These are phyloP conservation scores for Leptodactylus fuscus DNA, from an alignment of 2,113 vertebrate species.

Conservation along the genomic window DNA sequence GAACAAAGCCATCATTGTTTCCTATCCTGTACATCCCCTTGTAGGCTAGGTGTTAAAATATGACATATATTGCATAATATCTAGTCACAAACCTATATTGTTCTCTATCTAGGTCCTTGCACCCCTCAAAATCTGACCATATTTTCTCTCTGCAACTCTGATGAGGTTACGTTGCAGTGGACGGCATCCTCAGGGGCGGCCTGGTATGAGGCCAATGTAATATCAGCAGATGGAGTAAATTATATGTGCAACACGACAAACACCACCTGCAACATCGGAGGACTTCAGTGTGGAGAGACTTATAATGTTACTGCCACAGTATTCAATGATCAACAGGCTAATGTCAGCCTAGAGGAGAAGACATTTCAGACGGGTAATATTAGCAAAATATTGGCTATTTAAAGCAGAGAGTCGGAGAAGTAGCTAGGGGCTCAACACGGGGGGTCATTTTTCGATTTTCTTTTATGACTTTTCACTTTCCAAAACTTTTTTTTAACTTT, in stretches of 20 bases:
- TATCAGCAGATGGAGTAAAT: conserved; percentile 19
- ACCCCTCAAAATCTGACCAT: conserved; percentile 32
- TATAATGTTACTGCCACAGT: conserved; percentile 70
- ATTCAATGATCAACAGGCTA: conserved; percentile 27
- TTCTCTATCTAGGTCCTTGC: conserved; percentile 23
- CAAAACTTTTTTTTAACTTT: too few relatives aligned
- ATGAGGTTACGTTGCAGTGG: conserved; percentile 64
- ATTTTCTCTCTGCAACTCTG: conserved; percentile 65
- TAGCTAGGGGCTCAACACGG: too few relatives aligned
- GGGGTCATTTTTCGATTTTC: too few relatives aligned
- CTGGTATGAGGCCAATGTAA: background rate
- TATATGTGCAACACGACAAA: conserved; percentile 65
- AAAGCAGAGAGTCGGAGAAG: too few relatives aligned
- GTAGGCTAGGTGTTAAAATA: background rate
- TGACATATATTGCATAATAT: background rate
- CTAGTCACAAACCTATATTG: background rate
- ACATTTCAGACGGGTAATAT: conserved; percentile 27
- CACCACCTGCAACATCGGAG: conserved; percentile 64
- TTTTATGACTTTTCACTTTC: too few relatives aligned
- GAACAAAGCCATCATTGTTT: too few relatives aligned
- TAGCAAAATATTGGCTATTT: too few relatives aligned
- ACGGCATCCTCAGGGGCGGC: background rate
- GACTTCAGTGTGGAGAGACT: conserved; percentile 71
- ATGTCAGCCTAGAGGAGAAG: conserved; percentile 2
- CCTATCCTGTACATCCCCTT: too few relatives aligned